phyloP scores from a whole-genome alignment of 2,888 invertebrate species.

The Erebia aethiops region DNA sequence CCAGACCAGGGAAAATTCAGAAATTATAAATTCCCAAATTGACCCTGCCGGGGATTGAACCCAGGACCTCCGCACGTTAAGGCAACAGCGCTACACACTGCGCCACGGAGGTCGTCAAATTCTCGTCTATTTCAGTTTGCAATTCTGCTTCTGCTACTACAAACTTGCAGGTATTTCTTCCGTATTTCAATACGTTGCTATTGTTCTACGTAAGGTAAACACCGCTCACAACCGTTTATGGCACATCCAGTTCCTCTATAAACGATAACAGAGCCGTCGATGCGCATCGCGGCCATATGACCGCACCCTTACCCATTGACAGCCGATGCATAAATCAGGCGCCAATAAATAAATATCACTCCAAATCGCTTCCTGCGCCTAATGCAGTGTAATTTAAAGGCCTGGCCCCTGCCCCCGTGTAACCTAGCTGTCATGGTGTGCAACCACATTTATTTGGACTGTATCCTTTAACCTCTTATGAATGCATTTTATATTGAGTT shows the following conservation, averaged over 20 bases:
- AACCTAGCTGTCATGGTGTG: slow-evolving; percentile 34
- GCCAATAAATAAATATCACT: slow-evolving; percentile 76
- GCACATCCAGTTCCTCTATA: slow-evolving; percentile 38
- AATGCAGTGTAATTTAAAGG: slow-evolving; percentile 45
- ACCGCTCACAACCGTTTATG: slow-evolving; percentile 7
- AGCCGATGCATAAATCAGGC: slow-evolving; percentile 77
- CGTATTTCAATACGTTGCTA: neutral
- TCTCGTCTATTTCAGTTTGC: too few species aligned
- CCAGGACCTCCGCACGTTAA: too few species aligned
- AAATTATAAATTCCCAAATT: too few species aligned
- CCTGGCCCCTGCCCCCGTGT: slow-evolving; percentile 35
- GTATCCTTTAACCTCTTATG: slow-evolving; percentile 9
- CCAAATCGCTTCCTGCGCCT: slow-evolving; percentile 67
- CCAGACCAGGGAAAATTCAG: too few species aligned
- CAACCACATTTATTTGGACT: slow-evolving; percentile 25
- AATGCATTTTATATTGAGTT: neutral
- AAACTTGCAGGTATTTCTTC: neutral
- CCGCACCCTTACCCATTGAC: slow-evolving; percentile 74
- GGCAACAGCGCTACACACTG: too few species aligned
- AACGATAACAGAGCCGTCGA: slow-evolving; percentile 45
- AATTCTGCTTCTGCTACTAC: too few species aligned
- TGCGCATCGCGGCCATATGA: slow-evolving; percentile 65
- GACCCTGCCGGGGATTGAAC: too few species aligned
- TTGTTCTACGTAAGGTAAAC: neutral
- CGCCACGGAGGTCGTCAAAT: too few species aligned